A percentile compares a stretch with the other conserved stretches of the same genome.
phyloP scores from a whole-genome alignment of 30 jellyfish, hydroid and myxozoan species.

The Cassiopea xamachana region DNA sequence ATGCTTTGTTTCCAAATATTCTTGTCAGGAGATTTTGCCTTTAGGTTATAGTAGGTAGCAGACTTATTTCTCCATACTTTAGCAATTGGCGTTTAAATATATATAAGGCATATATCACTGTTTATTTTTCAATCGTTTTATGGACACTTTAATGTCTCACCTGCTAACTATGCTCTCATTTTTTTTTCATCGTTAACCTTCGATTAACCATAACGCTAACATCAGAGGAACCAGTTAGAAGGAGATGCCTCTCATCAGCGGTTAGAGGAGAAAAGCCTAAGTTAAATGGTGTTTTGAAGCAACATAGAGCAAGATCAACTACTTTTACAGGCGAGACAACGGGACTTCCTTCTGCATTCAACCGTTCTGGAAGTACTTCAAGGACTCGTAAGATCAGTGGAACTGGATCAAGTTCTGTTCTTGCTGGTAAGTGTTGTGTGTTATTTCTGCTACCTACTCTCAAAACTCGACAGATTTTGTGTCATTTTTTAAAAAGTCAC shows the following conservation, averaged over 20 bases:
- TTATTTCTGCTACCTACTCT: background rate
- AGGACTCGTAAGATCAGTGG: constrained; percentile 70
- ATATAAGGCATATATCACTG: too few relatives aligned
- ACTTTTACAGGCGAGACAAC: constrained; percentile 94
- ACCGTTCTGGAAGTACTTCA: constrained; percentile 47
- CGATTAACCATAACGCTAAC: constrained; percentile 60
- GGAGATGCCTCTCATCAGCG: constrained; percentile 75
- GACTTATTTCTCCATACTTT: too few relatives aligned
- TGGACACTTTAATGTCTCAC: constrained; percentile 37
- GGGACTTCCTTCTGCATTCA: constrained; percentile 87
- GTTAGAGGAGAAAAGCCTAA: constrained; percentile 50
- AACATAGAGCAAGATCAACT: constrained; percentile 73
- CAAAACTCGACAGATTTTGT: background rate
- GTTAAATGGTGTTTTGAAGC: constrained; percentile 19
- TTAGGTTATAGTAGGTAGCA: too few relatives aligned
- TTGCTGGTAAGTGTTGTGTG: constrained; percentile 62
- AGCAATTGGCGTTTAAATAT: too few relatives aligned
- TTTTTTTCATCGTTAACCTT: constrained; percentile 33
- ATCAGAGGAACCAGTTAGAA: constrained; percentile 68
- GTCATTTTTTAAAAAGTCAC: too few relatives aligned
- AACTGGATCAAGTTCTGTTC: constrained; percentile 67
- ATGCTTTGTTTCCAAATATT: too few relatives aligned
- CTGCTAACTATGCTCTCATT: constrained; percentile 29
- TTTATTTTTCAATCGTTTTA: constrained; percentile 3
- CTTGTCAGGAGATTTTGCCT: too few relatives aligned